Percentiles rank a stretch among this genome's conserved stretches.
These are phyloP conservation scores for Bradypodion ventrale DNA, from an alignment of 2,797 vertebrate species.

Conservation along the genomic window DNA sequence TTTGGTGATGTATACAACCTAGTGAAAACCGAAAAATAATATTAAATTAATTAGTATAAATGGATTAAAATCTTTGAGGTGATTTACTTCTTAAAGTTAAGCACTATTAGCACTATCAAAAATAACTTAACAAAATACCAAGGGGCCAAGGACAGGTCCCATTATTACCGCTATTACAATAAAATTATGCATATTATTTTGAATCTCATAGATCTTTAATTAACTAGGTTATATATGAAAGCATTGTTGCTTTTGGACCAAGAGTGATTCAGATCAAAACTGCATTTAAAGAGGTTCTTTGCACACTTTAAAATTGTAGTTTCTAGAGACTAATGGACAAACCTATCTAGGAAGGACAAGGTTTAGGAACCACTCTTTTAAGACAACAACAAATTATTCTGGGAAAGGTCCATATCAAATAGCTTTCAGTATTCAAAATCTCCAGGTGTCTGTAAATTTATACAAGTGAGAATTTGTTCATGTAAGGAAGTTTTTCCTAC, in stretches of 20 bases:
- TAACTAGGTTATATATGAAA: background rate
- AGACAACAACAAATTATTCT: background rate
- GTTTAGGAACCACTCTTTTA: no score
- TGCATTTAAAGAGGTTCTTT: background rate
- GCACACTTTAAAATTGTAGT: no score
- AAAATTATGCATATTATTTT: background rate
- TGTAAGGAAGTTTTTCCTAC: background rate
- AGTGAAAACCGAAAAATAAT: slow-evolving; percentile 44
- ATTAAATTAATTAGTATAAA: slow-evolving; percentile 8
- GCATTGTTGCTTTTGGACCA: no score
- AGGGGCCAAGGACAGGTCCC: background rate
- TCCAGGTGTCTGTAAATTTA: background rate
- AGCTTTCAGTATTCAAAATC: background rate
- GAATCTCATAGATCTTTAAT: background rate
- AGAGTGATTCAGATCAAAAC: background rate
- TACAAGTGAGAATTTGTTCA: background rate
- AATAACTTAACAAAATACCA: background rate
- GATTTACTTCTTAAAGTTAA: background rate
- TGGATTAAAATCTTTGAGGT: background rate
- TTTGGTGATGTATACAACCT: slow-evolving; percentile 95
- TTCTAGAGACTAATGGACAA: no score
- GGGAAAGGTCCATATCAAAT: no score
- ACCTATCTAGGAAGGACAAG: no score
- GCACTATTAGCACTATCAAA: background rate
- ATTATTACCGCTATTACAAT: background rate